Evolutionary conservation across 2,888 invertebrate species (phyloP).

Genomic region (Plagodis pulveraria): DNA sequence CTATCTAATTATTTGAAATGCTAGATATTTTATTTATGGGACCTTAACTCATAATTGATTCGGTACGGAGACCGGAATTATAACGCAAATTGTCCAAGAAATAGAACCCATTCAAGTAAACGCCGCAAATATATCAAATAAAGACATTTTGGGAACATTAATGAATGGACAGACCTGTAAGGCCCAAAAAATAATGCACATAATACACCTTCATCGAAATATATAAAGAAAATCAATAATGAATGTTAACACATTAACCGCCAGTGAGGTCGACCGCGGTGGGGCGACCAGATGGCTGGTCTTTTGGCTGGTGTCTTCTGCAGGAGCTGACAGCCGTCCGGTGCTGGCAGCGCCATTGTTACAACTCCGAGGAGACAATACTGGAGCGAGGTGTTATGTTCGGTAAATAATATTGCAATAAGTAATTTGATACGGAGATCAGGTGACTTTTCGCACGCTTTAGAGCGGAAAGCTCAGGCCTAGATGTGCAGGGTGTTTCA

Average conservation of each 20-base stretch:
- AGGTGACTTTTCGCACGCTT: conserved; percentile 68
- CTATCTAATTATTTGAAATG: too few relatives aligned
- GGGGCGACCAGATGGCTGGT: conserved; percentile 71
- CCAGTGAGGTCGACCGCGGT: conserved; percentile 79
- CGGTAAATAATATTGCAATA: conserved; percentile 70
- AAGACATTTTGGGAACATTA: background rate
- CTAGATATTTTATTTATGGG: too few relatives aligned
- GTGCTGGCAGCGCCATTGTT: conserved; percentile 64
- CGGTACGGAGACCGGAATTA: too few relatives aligned
- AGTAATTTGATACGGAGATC: conserved; percentile 71
- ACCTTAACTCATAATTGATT: too few relatives aligned
- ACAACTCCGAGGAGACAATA: conserved; percentile 57
- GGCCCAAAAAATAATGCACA: conserved; percentile 59
- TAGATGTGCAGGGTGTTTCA: conserved; percentile 48
- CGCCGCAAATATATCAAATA: background rate
- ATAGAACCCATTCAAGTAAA: background rate
- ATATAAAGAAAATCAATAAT: conserved; percentile 57
- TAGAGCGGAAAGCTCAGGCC: conserved; percentile 68
- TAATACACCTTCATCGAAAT: conserved; percentile 59
- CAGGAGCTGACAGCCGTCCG: conserved; percentile 55
- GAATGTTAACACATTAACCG: conserved; percentile 84
- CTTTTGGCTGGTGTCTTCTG: conserved; percentile 42
- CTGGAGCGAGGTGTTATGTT: conserved; percentile 59
- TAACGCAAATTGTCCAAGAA: too few relatives aligned
- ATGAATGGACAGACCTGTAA: conserved; percentile 54